Conservation (phyloP, 2,888 invertebrate genomes). For the Oscheius sp. region DNA sequence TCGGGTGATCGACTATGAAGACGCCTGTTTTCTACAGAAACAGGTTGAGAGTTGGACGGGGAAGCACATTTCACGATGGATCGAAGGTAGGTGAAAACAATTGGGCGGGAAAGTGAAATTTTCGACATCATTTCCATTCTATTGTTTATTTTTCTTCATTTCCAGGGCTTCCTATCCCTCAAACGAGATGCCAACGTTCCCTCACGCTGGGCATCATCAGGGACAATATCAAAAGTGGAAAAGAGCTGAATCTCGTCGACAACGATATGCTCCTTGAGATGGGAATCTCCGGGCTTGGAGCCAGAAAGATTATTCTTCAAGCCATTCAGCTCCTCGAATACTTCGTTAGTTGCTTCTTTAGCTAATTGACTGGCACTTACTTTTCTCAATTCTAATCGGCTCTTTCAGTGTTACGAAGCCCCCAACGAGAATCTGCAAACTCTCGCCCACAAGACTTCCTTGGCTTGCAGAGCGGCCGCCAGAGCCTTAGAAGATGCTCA, state of each 20-base stretch:
- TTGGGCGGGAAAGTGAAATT: background rate
- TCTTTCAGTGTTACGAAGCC: constrained; percentile 85
- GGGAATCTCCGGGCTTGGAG: constrained; percentile 86
- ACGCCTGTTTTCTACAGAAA: constrained; percentile 26
- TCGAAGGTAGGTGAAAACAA: constrained; percentile 39
- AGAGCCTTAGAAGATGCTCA: constrained; percentile 38
- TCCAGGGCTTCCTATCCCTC: background rate
- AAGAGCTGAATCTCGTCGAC: constrained; percentile 83
- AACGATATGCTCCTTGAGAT: constrained; percentile 88
- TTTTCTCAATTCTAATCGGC: background rate
- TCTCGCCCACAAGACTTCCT: constrained; percentile 84
- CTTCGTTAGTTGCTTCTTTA: constrained; percentile 76
- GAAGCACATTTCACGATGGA: constrained; percentile 52
- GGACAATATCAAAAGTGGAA: constrained; percentile 74
- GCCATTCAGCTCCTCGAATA: constrained; percentile 88
- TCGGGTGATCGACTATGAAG: constrained; percentile 2
- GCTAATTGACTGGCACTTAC: no score
- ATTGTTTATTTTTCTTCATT: background rate
- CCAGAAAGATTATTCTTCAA: constrained; percentile 90
- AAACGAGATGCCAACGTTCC: background rate
- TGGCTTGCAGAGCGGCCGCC: constrained; percentile 73
- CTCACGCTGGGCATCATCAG: constrained; percentile 36
- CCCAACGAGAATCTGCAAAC: constrained; percentile 90
- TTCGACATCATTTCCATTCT: background rate
- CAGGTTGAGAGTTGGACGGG: constrained; percentile 50